Conservation (phyloP, 2,797 vertebrate genomes). For the Taeniopygia guttata region DNA sequence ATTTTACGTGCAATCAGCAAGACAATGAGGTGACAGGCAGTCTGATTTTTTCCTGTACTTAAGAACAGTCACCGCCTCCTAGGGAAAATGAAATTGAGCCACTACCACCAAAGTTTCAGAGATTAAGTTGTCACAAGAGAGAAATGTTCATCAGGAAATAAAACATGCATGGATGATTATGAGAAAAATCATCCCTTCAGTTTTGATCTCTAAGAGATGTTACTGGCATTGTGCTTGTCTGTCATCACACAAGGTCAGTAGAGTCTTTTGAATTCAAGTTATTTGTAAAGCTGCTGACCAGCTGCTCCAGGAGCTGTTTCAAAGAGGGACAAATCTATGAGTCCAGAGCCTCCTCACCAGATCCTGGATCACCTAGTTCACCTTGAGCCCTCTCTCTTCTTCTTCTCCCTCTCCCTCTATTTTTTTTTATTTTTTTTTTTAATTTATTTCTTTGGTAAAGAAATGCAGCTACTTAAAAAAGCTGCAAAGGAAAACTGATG, state of each 20-base stretch:
- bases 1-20: background rate
- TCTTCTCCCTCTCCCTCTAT: background rate
- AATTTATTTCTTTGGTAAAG: background rate
- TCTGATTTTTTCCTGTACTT: background rate
- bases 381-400: background rate
- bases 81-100: background rate
- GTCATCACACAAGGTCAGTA: background rate
- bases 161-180: background rate
- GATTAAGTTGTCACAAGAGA: background rate
- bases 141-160: background rate
- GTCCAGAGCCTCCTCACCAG: background rate
- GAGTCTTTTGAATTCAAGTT: slow-evolving; percentile 12
- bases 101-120: background rate
- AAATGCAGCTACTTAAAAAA: background rate
- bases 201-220: background rate
- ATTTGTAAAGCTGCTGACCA: slow-evolving; percentile 34
- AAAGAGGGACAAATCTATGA: background rate
- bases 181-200: background rate
- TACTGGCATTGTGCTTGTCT: background rate
- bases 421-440: background rate
- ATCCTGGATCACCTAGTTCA: background rate
- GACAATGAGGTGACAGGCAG: background rate
- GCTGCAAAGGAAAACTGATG: background rate
- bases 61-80: background rate
- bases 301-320: background rate